phyloP scores from a whole-genome alignment of 2,888 invertebrate genomes.

The Lumbricus terrestris region DNA sequence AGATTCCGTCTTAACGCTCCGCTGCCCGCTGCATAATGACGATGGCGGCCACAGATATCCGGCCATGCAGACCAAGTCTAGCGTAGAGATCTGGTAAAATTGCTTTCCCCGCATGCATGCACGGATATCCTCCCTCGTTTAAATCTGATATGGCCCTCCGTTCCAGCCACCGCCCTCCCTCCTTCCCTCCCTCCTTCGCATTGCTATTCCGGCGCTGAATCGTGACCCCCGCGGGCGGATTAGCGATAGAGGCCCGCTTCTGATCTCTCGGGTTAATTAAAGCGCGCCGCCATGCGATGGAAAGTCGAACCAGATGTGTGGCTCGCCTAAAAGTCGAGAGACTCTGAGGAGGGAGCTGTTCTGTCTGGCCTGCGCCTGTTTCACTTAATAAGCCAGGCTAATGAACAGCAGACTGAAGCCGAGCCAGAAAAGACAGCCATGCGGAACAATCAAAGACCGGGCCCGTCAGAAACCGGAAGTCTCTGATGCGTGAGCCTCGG shows the following conservation, averaged over 20 bases:
- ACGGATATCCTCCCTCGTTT: background rate
- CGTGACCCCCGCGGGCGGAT: conserved; percentile 3
- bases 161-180: too few relatives aligned
- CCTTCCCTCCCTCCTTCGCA: background rate
- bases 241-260: background rate
- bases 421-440: conserved; percentile 3
- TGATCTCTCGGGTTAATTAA: background rate
- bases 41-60: background rate
- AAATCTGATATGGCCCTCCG: background rate
- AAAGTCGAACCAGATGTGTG: conserved; percentile 3
- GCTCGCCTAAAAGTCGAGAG: background rate
- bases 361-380: background rate
- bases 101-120: conserved; percentile 3
- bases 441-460: background rate
- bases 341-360: too few relatives aligned
- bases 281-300: background rate
- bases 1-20: background rate
- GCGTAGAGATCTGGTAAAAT: background rate
- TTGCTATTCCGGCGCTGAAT: background rate
- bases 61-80: background rate
- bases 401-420: background rate
- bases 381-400: background rate
- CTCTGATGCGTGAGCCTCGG: background rate
- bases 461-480: background rate
- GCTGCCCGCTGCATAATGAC: background rate